Base-by-base conservation (phyloP, 64 coral and sea anemone genomes). In the Stichodactyla helianthus region DNA sequence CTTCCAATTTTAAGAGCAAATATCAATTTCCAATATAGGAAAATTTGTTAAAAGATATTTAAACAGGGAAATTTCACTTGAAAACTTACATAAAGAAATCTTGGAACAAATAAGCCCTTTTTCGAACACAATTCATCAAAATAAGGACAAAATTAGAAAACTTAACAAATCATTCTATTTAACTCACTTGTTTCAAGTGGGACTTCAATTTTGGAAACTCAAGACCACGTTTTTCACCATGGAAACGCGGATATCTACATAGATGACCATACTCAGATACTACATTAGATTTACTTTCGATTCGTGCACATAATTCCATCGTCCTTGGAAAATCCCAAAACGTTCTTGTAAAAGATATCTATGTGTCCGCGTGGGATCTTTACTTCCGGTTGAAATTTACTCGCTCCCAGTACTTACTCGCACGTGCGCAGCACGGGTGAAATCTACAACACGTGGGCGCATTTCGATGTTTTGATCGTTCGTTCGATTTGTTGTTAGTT, bases 341-440 rank as follows among this genome's bases (percentile, higher is more conserved):
- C 27, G 25, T 31, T 23, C 68, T 44, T 44, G 35, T 44, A 31
- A 31, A 31, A 31, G 35, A 44, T 44, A 44, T 44, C 35, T 44
- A 2, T 44, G 4, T 44, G 55, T 58, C 9, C 55, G 0, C 6
- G 8, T 58, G 55, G 10, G n/a, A 31, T 26, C 10, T 74, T 74
- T 31, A 35, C 68, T 74, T 74, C 68, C 68, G 68, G 68, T 74
- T 74, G 25, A 74, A 74, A 74, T 74, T 10, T 74, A 74, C 68
- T 74, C 8, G 25, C 6, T 74, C 68, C 68, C 68, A 74, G 68
- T 74, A 74, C 68, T 74, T 11, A 74, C 68, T 74, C 68, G 68
- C 68, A 74, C 68, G 25, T 74, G 68, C 68, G 68, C 68, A 74
- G 68, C 68, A 74, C 25, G 68, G n/a, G 11, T 27, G 25, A 74